Conservation (phyloP, 2,888 invertebrate species). For the Odontocerum albicorne region DNA sequence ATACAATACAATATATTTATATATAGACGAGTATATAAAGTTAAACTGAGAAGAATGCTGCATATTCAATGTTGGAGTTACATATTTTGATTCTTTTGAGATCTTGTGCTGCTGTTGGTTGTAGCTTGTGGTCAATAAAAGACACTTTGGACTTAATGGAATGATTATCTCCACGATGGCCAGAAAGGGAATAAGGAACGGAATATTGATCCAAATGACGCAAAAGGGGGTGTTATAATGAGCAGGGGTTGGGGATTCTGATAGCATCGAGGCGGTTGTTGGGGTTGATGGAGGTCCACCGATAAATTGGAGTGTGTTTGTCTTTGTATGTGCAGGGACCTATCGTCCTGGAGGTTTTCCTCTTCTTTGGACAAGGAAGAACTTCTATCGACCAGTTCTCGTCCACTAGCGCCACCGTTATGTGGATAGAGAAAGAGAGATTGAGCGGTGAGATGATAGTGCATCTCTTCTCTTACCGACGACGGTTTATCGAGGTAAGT, state of each 20-base stretch:
- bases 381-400: slow-evolving; percentile 15
- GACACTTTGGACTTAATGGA: too few species aligned
- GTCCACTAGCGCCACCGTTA: slow-evolving; percentile 26
- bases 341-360: slow-evolving; percentile 36
- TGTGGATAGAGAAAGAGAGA: slow-evolving; percentile 16
- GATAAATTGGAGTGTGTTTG: slow-evolving; percentile 52
- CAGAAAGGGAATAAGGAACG: too few species aligned
- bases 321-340: slow-evolving; percentile 60
- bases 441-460: background rate
- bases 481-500: slow-evolving; percentile 8
- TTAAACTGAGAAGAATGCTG: background rate
- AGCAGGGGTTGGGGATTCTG: slow-evolving; percentile 16
- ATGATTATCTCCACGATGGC: too few species aligned
- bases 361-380: slow-evolving; percentile 1
- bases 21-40: too few species aligned
- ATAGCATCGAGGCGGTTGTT: slow-evolving; percentile 10
- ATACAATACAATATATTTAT: too few species aligned
- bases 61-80: background rate
- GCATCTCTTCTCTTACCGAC: background rate
- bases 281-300: slow-evolving; percentile 21
- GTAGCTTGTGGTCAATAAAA: slow-evolving; percentile 2
- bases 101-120: slow-evolving; percentile 5
- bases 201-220: background rate
- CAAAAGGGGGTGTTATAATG: background rate
- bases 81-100: background rate